Evolutionary conservation across 2,797 vertebrate genomes (phyloP), one percentile per base, ranked within the genome.

Genomic region (Pipistrellus pipistrellus): DNA sequence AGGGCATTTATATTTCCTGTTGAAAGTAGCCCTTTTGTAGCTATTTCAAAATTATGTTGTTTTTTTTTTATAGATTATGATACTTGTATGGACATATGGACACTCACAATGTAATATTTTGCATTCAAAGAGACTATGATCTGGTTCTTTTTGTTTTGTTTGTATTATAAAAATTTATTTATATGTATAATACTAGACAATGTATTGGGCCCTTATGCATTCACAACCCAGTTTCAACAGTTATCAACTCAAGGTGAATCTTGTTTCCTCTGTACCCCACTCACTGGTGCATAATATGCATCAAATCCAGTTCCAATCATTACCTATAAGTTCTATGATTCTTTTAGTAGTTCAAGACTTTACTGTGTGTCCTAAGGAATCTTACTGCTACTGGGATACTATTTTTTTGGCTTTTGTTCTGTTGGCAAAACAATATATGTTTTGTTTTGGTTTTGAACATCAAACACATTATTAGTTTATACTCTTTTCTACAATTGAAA

Each of bases 361-460:
- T 20, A 84, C 3, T 72, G n/a, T 86, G 35, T 8, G 35, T 46
- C 6, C 12, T 57, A 15, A 25, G 5, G 3, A 0, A 48, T 32
- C 5, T 73, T 55, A 41, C 7, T 20, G 15, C 11, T 75, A 12
- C 32, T 51, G 38, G 44, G 3, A 68, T 53, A 71, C 48, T 86
- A 27, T 6, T 8, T 41, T 81, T 80, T 62, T 4, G 25, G 5
- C 48, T 41, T 73, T 73, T 41, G 21, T 89, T 77, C 91, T 64
- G 7, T 62, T 62, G 41, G 35, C 30, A 89, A 53, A 53, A 53
- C 53, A 53, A 53, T 18, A 75, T 72, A 82, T 44, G 5, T 66
- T 92, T 93, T 90, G 8, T 66, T 92, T 93, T 90, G 8, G 80
- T 59, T 85, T 77, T 85, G 32, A 92, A 68, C 20, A 32, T 76